phyloP scores from a whole-genome alignment of 2,888 invertebrate genomes.

The Athalia rosae region DNA sequence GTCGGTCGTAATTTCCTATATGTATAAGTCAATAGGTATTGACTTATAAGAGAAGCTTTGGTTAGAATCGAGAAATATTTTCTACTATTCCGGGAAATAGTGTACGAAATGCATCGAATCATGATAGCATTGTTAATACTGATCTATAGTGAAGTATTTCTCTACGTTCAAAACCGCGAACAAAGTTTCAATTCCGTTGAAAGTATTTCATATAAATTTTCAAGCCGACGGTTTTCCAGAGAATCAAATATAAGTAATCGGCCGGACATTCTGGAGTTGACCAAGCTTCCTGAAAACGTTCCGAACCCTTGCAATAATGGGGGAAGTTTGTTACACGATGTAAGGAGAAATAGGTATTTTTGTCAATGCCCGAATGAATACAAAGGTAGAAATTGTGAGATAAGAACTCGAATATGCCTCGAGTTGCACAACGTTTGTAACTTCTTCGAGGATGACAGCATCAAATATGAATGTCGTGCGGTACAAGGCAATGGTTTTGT shows the following conservation, averaged over 20 bases:
- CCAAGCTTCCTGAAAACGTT: not conserved
- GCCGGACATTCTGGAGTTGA: not conserved
- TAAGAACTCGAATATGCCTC: slow-evolving; percentile 35
- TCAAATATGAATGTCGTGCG: slow-evolving; percentile 17
- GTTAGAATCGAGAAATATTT: not conserved
- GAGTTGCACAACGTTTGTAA: slow-evolving; percentile 23
- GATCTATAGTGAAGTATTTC: slow-evolving; percentile 5
- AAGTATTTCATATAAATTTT: slow-evolving; percentile 27
- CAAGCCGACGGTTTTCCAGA: slow-evolving; percentile 14
- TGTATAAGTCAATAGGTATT: too few species aligned
- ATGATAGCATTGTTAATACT: slow-evolving; percentile 15
- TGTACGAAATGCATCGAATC: slow-evolving; percentile 6
- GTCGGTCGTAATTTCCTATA: too few species aligned
- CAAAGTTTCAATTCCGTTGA: not conserved
- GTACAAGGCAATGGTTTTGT: slow-evolving; percentile 42
- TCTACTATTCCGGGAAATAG: not conserved
- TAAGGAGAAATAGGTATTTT: slow-evolving; percentile 18
- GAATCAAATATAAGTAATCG: not conserved
- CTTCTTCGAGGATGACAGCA: slow-evolving; percentile 1
- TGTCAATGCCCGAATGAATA: slow-evolving; percentile 33
- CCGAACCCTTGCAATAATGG: slow-evolving; percentile 34
- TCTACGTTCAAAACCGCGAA: not conserved
- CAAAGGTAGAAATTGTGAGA: slow-evolving; percentile 34
- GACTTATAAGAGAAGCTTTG: not conserved
- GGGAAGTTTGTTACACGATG: slow-evolving; percentile 27